Base-by-base conservation (phyloP, 2,113 vertebrate genomes). In the Grus americana region DNA sequence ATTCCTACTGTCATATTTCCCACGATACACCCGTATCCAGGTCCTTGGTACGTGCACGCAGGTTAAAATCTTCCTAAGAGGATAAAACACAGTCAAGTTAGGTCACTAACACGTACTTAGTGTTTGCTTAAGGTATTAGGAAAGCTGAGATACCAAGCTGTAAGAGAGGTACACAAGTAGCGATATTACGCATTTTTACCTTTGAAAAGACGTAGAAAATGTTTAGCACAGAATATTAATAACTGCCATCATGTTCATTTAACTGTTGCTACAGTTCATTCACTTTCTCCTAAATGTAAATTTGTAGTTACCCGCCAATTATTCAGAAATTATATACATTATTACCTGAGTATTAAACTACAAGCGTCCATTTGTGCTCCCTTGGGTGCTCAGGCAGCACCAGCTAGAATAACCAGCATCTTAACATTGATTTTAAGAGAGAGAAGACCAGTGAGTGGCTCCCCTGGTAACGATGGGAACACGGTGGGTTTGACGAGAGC, bases 61-160 rank as follows among this genome's bases (percentile, higher is more conserved):
- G 66, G 94, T 93, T 95, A 93, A 93, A 87, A 82, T 55, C 62
- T 85, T 91, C 91, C 86, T 91, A 86, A 76, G 89, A 96, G 73
- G 42, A 91, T 76, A 95, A 94, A 95, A 79, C 6, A 2, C 49
- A 86, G 86, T 54, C 68, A 80, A 63, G 57, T 52, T 74, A 88
- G 91, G 79, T 85, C 71, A 84, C 78, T 87, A 95, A 81, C 49
- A 68, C 9, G 11, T 89, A 86, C 22, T 91, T 88, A 49, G 86
- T 89, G 74, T 93, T 93, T 92, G 54, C 62, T 76, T 74, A 89
- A 93, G 32, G 22, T 79, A 82, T 29, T 32, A 55, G 30, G 29
- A 82, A 94, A 79, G 49, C 46, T 72, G 15, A 93, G 49, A 52
- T 40, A 75, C 7, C 30, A 46, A 73, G 34, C 9, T 79, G 36